Evolutionary conservation across 2,888 invertebrate species (phyloP), one percentile per base, ranked within the genome.

Genomic region (Drosophila ezoana): DNA sequence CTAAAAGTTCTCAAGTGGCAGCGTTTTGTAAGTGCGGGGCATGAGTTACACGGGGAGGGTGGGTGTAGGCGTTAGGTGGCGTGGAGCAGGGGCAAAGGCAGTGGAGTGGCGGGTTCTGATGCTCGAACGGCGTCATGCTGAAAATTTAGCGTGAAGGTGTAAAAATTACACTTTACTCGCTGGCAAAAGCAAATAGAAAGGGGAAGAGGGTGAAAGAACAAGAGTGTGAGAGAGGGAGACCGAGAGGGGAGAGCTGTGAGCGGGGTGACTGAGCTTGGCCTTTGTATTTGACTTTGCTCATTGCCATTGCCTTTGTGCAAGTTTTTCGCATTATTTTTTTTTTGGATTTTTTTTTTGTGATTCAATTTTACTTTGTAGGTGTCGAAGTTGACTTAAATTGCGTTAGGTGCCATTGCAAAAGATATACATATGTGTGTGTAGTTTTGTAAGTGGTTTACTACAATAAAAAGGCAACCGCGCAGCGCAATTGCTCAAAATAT

Each of bases 1-100:
- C 89, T 84, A 84, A 89, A 84, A 84, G 87, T 84, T 87, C 76
- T 76, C 87, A 89, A 84, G 82, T 82, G 87, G 64, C 82, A 65
- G 47, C 79, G 64, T 66, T 79, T 70, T 79, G 60, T 79, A 33
- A 33, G 64, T 58, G 64, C 32, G 37, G 40, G 20, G 23, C 28
- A 28, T 28, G 2, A 28, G 28, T 28, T 8, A 10, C 37, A 16
- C 18, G 9, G 1, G 1, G 33, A 0, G 6, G 3, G 41, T 0
- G 32, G 14, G 20, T 8, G 16, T 5, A 37, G 45, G 10, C 6
- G 11, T 8, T 9, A 6, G 18, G 32, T 18, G 32, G 6, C 6
- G 2, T 16, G 40, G 1, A 6, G 37, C 6, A 37, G n/a, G 41
- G 40, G 45, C 35, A 16, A 51, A 28, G 28, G 28, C 35, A 35